A percentile compares a stretch with the other conserved stretches of the same genome.
Conservation (phyloP, 2,113 vertebrate genomes). For the Pampusana beccarii region DNA sequence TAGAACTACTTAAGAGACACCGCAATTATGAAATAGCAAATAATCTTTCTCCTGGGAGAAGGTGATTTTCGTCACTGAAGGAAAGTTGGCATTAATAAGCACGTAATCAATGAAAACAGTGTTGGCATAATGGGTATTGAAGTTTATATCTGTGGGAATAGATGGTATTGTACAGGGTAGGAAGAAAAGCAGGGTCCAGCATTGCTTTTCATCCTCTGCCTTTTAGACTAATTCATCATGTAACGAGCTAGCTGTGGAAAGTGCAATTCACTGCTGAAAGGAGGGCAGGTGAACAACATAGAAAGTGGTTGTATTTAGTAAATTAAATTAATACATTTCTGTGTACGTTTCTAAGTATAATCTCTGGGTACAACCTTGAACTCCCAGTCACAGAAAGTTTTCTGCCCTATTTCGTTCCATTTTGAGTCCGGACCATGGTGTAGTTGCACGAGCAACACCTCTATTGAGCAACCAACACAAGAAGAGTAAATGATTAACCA, state of each 20-base stretch:
- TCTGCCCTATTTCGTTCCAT: neutral
- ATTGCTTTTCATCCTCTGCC: neutral
- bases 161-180: neutral
- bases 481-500: neutral
- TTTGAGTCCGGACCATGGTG: neutral
- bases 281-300: neutral
- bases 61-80: conserved; percentile 31
- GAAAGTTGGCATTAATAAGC: conserved; percentile 12
- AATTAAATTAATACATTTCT: neutral
- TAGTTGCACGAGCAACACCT: neutral
- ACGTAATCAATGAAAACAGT: neutral
- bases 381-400: neutral
- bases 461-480: neutral
- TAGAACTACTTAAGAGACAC: conserved; percentile 25
- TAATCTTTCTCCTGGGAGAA: neutral
- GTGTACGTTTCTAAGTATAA: neutral
- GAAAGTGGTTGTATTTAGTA: neutral
- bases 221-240: neutral
- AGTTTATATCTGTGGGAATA: neutral
- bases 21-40: conserved; percentile 3
- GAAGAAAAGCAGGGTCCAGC: neutral
- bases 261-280: neutral
- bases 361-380: neutral
- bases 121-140: neutral
- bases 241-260: neutral